Conservation (phyloP, 1,140 invertebrate species). For the Eumaeus atala region DNA sequence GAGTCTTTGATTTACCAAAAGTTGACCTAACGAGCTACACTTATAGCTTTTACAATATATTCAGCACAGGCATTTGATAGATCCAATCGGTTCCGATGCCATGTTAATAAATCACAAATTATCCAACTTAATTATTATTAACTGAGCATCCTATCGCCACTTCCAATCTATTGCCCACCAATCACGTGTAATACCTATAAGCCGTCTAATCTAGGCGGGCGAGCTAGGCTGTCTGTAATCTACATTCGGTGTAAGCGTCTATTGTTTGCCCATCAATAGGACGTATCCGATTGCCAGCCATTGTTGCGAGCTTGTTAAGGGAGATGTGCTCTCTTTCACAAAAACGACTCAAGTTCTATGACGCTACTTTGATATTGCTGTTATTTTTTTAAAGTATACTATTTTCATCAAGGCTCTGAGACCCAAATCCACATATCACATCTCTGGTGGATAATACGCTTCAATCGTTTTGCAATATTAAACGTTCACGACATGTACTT, state of each 20-base stretch:
- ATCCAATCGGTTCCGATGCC: not conserved
- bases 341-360: too few species aligned
- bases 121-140: slow-evolving; percentile 21
- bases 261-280: slow-evolving; percentile 26
- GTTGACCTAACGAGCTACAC: too few species aligned
- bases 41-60: too few species aligned
- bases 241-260: slow-evolving; percentile 19
- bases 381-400: too few species aligned
- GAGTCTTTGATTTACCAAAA: too few species aligned
- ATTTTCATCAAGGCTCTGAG: too few species aligned
- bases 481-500: too few species aligned
- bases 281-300: slow-evolving; percentile 18
- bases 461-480: too few species aligned
- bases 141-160: slow-evolving; percentile 21
- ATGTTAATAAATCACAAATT: slow-evolving; percentile 14
- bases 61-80: too few species aligned
- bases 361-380: not conserved
- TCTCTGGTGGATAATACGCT: too few species aligned
- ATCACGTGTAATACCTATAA: slow-evolving; percentile 46
- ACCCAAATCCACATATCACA: too few species aligned
- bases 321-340: not conserved
- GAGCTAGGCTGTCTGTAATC: slow-evolving; percentile 22
- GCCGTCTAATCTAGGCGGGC: slow-evolving; percentile 42
- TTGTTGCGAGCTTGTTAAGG: slow-evolving; percentile 14
- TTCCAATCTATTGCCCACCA: slow-evolving; percentile 47